phyloP scores from a whole-genome alignment of 2,797 vertebrate species.

The Xiphorhynchus erythropygius region DNA sequence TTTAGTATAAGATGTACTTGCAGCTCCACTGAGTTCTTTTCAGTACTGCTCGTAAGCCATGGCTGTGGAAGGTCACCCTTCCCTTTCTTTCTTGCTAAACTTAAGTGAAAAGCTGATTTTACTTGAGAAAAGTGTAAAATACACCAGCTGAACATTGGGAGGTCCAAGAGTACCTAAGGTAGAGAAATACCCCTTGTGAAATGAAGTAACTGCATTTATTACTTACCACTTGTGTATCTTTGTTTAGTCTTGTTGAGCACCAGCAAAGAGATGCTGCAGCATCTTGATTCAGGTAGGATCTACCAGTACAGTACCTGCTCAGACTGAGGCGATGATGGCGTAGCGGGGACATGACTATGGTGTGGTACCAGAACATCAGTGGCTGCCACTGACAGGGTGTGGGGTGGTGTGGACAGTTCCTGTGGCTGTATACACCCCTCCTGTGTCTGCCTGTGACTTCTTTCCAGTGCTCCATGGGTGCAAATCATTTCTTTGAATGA shows the following conservation, averaged over 20 bases:
- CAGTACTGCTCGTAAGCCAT: neutral
- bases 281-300: neutral
- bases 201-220: neutral
- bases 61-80: neutral
- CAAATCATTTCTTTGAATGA: neutral
- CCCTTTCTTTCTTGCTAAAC: neutral
- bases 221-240: neutral
- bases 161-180: neutral
- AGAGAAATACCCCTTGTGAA: neutral
- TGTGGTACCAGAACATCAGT: rapidly evolving
- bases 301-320: rapidly evolving
- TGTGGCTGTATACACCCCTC: neutral
- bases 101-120: neutral
- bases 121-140: neutral
- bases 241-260: neutral
- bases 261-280: neutral
- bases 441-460: neutral
- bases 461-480: neutral
- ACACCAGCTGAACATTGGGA: neutral
- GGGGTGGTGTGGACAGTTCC: neutral
- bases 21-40: neutral
- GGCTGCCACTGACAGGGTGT: neutral
- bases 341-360: rapidly evolving
- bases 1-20: neutral
- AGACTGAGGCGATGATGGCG: neutral